Percentiles rank a stretch among this genome's conserved stretches.
These are phyloP conservation scores for Caenorhabditis briggsae DNA, from an alignment of 1,140 invertebrate genomes.

Conservation along the genomic window DNA sequence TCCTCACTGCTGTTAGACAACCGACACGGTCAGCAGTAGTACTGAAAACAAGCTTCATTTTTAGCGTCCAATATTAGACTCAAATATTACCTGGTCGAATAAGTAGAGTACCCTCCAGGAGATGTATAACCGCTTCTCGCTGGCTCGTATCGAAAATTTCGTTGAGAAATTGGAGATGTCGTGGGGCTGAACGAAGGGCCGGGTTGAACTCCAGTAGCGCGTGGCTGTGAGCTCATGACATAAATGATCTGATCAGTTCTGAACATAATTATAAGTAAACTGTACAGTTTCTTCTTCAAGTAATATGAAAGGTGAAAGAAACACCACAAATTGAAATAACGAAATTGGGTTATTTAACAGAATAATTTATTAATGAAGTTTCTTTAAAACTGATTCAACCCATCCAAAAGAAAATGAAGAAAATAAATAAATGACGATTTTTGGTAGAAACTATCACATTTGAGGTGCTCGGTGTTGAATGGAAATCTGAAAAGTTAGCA, in stretches of 20 bases:
- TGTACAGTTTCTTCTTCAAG: background rate
- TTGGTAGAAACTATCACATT: conserved; percentile 52
- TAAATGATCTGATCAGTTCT: conserved; percentile 10
- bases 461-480: background rate
- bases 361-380: conserved; percentile 16
- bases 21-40: conserved; percentile 68
- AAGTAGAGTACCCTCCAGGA: conserved; percentile 70
- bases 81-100: conserved; percentile 58
- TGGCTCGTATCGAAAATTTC: conserved; percentile 46
- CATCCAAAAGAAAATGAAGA: background rate
- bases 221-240: conserved; percentile 37
- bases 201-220: conserved; percentile 40
- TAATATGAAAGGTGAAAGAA: background rate
- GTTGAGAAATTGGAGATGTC: conserved; percentile 46
- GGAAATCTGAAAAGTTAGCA: background rate
- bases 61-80: background rate
- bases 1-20: conserved; percentile 76
- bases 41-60: conserved; percentile 11
- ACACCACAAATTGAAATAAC: background rate
- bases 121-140: conserved; percentile 71
- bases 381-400: conserved; percentile 32
- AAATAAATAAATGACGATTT: background rate
- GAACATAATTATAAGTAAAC: background rate
- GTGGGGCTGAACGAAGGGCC: conserved; percentile 37
- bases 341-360: too few relatives aligned